Conservation (phyloP, 2,888 invertebrate species). For the Trachelus iudaicus region DNA sequence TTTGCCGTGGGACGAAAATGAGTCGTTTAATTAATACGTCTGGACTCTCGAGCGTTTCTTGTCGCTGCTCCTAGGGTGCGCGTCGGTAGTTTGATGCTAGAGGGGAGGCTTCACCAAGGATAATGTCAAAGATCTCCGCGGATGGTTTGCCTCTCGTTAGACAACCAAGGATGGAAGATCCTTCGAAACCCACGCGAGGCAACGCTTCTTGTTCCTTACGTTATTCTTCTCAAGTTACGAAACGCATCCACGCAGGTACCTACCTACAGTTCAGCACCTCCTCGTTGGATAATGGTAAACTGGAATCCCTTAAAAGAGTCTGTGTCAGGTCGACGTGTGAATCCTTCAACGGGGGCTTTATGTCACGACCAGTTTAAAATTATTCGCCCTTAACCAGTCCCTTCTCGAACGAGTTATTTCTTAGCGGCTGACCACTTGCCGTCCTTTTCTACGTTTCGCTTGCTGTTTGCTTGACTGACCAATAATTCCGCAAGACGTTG, state of each 20-base stretch:
- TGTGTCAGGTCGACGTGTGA: not conserved
- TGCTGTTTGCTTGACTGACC: not conserved
- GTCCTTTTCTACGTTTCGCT: not conserved
- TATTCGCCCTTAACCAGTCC: not conserved
- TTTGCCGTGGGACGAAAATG: constrained; percentile 63
- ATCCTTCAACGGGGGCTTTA: not conserved
- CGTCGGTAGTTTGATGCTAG: not conserved
- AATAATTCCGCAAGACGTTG: not conserved
- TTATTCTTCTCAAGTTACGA: not conserved
- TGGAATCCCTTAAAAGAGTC: not conserved
- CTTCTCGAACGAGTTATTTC: not conserved
- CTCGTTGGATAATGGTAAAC: not conserved
- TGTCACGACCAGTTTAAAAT: not conserved
- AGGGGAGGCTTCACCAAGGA: not conserved
- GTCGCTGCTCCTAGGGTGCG: constrained; percentile 23
- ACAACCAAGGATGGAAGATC: not conserved
- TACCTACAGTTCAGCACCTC: not conserved
- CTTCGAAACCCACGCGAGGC: not conserved
- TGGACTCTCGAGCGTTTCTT: constrained; percentile 49
- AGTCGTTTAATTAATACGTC: constrained; percentile 66
- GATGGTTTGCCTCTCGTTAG: not conserved
- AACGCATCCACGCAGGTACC: not conserved
- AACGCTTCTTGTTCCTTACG: not conserved
- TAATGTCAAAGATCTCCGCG: not conserved
- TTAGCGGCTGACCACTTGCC: not conserved